Base-by-base conservation (phyloP, 2,113 vertebrate genomes). In the Pterocles orientalis region DNA sequence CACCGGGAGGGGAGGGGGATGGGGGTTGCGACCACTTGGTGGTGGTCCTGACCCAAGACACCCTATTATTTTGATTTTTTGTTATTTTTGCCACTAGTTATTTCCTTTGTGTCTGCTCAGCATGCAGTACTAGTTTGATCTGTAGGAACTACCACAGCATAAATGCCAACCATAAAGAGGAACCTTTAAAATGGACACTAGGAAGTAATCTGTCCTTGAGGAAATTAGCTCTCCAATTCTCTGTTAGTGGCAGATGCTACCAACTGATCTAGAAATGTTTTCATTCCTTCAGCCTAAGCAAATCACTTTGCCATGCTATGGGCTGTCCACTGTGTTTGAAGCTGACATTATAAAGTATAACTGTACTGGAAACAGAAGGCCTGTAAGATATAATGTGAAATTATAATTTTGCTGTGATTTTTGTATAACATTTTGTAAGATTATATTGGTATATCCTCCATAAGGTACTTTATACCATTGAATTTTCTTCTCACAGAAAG, bases 141-240 rank as follows among this genome's bases (percentile, higher is more conserved):
- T 53, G 76, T 60, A 94, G 86, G 64, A 92, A 43, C 86, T 64
- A 86, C 71, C 34, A 71, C 34, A 76, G 41, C 57, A 92, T 60
- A 90, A 95, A 91, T 58, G 43, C 80, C 83, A 94, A 16, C 56
- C 31, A 51, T 73, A 93, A 95, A 93, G 82, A 75, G 90, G 85
- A 96, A 90, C 68, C 54, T 91, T 82, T 94, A 77, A 93, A 95
- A 96, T 78, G 72, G 85, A 92, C 71, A 90, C 92, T 96, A 96
- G 33, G 64, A 86, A 83, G 28, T 88, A 93, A 95, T 88, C 71
- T 96, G 93, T 95, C 92, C 94, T 92, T 90, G 70, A 94, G 88
- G 88, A 96, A 92, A 90, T 90, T 76, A 93, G 26, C 26, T 90
- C 26, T 39, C 48, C 88, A 88, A 93, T 95, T 92, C 39, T 88